Evolutionary conservation across 2,113 vertebrate genomes (phyloP).

Genomic region (Corynorhinus townsendii): DNA sequence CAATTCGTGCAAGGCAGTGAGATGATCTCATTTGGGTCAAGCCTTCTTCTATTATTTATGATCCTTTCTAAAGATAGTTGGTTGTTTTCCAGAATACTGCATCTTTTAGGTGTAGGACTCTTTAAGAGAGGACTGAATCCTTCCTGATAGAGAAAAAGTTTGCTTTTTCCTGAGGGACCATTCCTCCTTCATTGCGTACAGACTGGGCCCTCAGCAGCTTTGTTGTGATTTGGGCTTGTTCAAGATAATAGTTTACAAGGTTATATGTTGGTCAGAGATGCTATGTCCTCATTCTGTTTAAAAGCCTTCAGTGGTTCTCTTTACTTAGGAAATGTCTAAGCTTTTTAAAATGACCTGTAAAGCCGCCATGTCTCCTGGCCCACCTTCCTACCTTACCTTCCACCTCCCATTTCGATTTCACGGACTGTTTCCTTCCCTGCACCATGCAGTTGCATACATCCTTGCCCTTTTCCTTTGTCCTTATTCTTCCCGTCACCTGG

Average conservation of each 20-base stretch:
- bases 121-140: not conserved
- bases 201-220: not conserved
- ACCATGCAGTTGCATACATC: not conserved
- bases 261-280: not conserved
- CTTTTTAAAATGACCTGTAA: not conserved
- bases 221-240: not conserved
- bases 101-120: not conserved
- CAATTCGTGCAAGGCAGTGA: not conserved
- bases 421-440: fast-evolving
- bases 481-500: not conserved
- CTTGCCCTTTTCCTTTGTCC: not conserved
- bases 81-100: conserved; percentile 28
- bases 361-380: fast-evolving
- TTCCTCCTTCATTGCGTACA: not conserved
- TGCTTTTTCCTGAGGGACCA: not conserved
- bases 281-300: not conserved
- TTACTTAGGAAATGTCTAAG: not conserved
- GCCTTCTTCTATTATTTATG: conserved; percentile 46
- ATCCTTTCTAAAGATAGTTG: conserved; percentile 24
- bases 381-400: not conserved
- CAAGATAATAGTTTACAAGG: not conserved
- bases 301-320: not conserved
- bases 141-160: not conserved
- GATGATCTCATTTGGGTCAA: not conserved
- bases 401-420: not conserved